Base-by-base conservation (phyloP, 2,888 invertebrate genomes). In the Meandrusa payeni region DNA sequence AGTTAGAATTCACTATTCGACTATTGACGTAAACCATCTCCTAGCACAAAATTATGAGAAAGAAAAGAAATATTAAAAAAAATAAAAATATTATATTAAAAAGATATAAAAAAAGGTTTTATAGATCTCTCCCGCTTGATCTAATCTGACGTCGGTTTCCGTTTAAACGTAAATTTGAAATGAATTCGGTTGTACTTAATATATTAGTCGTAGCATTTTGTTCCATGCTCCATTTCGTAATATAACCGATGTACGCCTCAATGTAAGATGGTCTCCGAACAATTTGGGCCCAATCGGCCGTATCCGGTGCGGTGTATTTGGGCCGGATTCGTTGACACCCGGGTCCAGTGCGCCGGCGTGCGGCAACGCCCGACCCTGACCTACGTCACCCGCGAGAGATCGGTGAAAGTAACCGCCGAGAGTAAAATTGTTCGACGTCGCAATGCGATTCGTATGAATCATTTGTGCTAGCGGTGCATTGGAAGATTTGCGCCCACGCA, bases 361-460 rank as follows among this genome's bases (percentile, higher is more conserved):
- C 2, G 28, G 1, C 41, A 10, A 27, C 27, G 22, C 1, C 20
- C 43, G 43, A 38, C 43, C 43, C 38, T 44, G 43, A 44, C 43
- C 43, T 33, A 33, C 43, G 38, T 38, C 31, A 38, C 27, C 9
- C 12, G 37, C 32, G 38, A 38, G 42, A 29, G 37, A 31, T 33
- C 41, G 43, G 43, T 38, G 43, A 43, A 43, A 43, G 43, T 43
- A 42, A 34, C 3, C 20, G 20, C 22, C 2, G 31, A 24, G 28
- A 37, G 31, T 42, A 42, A 34, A 22, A 42, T 24, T 32, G 24
- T 31, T 19, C 3, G 24, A 29, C 13, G 32, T 24, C 32, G 33
- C 20, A 20, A 23, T 39, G 23, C 15, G 10, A 39, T 5, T 17
- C 26, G 4, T 6, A 26, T 32, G 40, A 40, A 17, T 40, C 40